Evolutionary conservation across 2,888 invertebrate genomes (phyloP).

Genomic region (Frankliniella fusca): DNA sequence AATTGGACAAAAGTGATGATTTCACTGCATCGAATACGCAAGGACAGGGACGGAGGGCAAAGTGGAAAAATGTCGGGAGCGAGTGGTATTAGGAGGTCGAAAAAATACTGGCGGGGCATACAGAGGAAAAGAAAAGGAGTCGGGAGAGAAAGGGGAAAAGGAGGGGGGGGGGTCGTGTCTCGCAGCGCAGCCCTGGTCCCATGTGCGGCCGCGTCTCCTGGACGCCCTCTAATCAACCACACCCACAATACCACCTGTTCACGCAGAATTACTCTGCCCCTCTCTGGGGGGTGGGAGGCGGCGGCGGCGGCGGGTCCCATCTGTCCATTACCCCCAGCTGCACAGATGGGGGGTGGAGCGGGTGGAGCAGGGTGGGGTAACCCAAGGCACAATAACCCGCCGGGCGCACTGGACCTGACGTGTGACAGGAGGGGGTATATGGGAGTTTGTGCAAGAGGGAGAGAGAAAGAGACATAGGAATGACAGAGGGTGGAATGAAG

Average conservation of each 20-base stretch:
- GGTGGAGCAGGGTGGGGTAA: conserved; percentile 27
- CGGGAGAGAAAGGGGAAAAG: too few species aligned
- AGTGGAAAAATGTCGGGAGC: too few species aligned
- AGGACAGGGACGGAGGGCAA: too few species aligned
- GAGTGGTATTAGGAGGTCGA: too few species aligned
- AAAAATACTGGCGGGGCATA: too few species aligned
- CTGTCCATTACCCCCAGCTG: background rate
- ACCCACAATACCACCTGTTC: conserved; percentile 24
- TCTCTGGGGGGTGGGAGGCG: background rate
- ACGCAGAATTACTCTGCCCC: background rate
- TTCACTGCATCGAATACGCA: too few species aligned
- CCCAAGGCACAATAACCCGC: background rate
- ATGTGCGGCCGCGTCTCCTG: conserved; percentile 9
- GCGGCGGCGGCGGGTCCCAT: background rate
- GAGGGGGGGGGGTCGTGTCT: too few species aligned
- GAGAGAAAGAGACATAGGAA: conserved; percentile 20
- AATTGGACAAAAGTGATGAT: too few species aligned
- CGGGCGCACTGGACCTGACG: too few species aligned
- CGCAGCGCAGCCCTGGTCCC: background rate
- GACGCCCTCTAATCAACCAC: conserved; percentile 16
- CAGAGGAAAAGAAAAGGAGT: too few species aligned
- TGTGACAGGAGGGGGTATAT: background rate
- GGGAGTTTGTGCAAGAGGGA: background rate
- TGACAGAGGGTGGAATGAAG: too few species aligned
- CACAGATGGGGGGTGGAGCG: conserved; percentile 23